Percentiles rank a stretch among this genome's conserved stretches.
Conservation (phyloP, 2,888 invertebrate genomes). For the Halictus quadricinctus region DNA sequence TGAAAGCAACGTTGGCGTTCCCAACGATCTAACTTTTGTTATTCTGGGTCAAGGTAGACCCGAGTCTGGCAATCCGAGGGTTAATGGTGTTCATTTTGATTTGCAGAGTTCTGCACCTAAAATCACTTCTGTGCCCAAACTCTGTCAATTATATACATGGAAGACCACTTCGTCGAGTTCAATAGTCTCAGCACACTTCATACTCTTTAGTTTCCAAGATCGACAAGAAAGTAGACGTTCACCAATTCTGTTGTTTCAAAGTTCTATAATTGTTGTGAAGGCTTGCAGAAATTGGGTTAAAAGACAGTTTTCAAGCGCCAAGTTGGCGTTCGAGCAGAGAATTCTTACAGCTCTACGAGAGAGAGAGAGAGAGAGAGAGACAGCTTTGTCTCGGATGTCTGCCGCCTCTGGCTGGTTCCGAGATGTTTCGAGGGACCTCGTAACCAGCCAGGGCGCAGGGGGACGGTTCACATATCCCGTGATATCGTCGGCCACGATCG, state of each 20-base stretch:
- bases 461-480: slow-evolving; percentile 65
- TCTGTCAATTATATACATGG: not conserved
- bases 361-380: slow-evolving; percentile 49
- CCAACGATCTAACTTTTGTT: not conserved
- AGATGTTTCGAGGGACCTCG: not conserved
- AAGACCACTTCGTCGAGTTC: not conserved
- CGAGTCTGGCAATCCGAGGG: not conserved
- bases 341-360: not conserved
- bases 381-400: slow-evolving; percentile 45
- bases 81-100: not conserved
- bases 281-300: not conserved
- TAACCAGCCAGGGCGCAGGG: slow-evolving; percentile 9
- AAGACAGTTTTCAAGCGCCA: not conserved
- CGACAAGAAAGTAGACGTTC: not conserved
- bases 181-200: not conserved
- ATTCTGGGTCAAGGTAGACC: not conserved
- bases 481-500: slow-evolving; percentile 57
- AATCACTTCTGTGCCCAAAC: not conserved
- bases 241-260: not conserved
- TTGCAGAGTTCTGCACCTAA: not conserved
- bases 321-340: not conserved
- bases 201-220: not conserved
- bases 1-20: not conserved
- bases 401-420: slow-evolving; percentile 3
- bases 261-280: not conserved